Conservation (phyloP, 1,140 invertebrate species). For the Drosophila suzukii region DNA sequence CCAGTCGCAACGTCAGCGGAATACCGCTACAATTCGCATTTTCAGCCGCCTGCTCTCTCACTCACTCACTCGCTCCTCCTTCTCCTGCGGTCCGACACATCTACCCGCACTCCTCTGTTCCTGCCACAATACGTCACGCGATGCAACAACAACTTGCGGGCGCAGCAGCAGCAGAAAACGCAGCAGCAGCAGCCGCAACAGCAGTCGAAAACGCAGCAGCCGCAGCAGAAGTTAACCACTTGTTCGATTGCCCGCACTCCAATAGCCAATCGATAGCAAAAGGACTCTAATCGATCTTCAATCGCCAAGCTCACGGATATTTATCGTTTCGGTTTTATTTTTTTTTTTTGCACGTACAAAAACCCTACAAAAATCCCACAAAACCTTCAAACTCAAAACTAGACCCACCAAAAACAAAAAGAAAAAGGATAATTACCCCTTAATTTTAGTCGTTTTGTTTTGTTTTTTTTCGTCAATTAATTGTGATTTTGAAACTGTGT, state of each 20-base stretch:
- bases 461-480: slow-evolving; percentile 62
- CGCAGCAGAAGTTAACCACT: slow-evolving; percentile 5
- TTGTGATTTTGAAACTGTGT: slow-evolving; percentile 80
- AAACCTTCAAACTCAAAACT: not conserved
- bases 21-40: slow-evolving; percentile 27
- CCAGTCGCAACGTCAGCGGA: slow-evolving; percentile 66
- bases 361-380: not conserved
- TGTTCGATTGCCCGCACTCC: slow-evolving; percentile 16
- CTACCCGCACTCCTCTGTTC: slow-evolving; percentile 21
- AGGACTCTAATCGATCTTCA: slow-evolving; percentile 33
- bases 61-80: not conserved
- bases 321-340: slow-evolving; percentile 13
- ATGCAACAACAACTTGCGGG: slow-evolving; percentile 58
- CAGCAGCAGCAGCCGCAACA: slow-evolving; percentile 24
- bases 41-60: not conserved
- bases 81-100: slow-evolving; percentile 4
- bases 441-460: slow-evolving; percentile 50
- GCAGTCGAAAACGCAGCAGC: slow-evolving; percentile 7
- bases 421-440: slow-evolving; percentile 5
- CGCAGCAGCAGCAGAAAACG: slow-evolving; percentile 43
- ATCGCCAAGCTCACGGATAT: slow-evolving; percentile 6
- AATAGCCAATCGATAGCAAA: slow-evolving; percentile 18
- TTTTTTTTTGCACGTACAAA: slow-evolving; percentile 53
- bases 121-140: slow-evolving; percentile 38
- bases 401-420: slow-evolving; percentile 1